These are phyloP conservation scores for Pseudoips prasinana DNA, from an alignment of 2,888 invertebrate genomes.

Conservation along the genomic window DNA sequence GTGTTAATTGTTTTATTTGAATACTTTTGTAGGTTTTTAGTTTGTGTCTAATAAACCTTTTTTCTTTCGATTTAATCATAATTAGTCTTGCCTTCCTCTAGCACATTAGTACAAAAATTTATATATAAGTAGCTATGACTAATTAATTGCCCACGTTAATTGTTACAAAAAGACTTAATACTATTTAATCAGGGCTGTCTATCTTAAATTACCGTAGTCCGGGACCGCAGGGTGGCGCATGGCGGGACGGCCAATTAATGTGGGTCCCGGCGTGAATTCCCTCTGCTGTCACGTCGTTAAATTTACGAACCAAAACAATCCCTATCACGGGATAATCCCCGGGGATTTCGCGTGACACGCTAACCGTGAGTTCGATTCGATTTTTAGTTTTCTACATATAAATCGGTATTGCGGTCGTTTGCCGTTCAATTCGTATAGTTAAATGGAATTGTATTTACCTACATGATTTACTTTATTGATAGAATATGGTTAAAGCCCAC, in stretches of 20 bases:
- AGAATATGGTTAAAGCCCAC: too few relatives aligned
- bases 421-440: too few relatives aligned
- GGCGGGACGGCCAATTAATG: conserved; percentile 41
- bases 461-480: too few relatives aligned
- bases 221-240: conserved; percentile 11
- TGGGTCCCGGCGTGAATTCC: conserved; percentile 19
- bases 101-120: too few relatives aligned
- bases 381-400: conserved; percentile 2
- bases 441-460: too few relatives aligned
- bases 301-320: conserved; percentile 39
- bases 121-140: too few relatives aligned
- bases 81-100: too few relatives aligned
- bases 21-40: too few relatives aligned
- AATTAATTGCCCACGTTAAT: conserved; percentile 21
- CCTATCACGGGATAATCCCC: conserved; percentile 32
- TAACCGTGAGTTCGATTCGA: conserved; percentile 1
- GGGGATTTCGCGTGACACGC: conserved; percentile 17
- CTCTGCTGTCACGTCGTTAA: conserved; percentile 25
- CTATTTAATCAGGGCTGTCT: conserved; percentile 24
- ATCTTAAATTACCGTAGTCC: conserved; percentile 29
- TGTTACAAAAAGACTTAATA: conserved; percentile 14
- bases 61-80: too few relatives aligned
- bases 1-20: too few relatives aligned
- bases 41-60: too few relatives aligned
- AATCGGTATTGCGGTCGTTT: neutral